phyloP scores from a whole-genome alignment of 2,113 vertebrate species.

The Zeus faber region DNA sequence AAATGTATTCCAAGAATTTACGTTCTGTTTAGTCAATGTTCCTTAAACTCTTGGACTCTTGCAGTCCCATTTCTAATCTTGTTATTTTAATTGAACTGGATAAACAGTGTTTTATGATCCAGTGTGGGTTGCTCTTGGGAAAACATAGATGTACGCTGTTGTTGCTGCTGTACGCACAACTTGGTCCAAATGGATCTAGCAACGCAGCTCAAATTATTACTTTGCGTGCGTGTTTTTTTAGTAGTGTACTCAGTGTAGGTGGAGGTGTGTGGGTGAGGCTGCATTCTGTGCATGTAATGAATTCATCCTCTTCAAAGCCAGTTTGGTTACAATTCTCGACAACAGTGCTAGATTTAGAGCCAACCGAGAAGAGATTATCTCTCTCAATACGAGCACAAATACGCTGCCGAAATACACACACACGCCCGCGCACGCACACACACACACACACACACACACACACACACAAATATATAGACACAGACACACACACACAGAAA shows the following conservation, averaged over 20 bases:
- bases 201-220: no score
- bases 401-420: not conserved
- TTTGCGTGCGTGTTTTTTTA: constrained; percentile 36
- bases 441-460: no score
- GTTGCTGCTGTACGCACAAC: no score
- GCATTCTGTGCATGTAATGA: constrained; percentile 71
- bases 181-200: no score
- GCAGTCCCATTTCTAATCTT: constrained; percentile 16
- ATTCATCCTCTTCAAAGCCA: constrained; percentile 66
- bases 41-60: no score
- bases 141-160: no score
- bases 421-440: not conserved
- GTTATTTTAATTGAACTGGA: constrained; percentile 27
- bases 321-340: constrained; percentile 43
- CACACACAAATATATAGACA: no score
- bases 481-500: no score
- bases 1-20: no score
- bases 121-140: constrained; percentile 29
- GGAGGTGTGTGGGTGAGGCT: constrained; percentile 75
- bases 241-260: constrained; percentile 67
- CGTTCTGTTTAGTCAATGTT: no score
- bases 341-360: constrained; percentile 34
- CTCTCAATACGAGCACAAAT: constrained; percentile 23
- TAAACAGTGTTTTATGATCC: constrained; percentile 35
- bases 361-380: constrained; percentile 33